Base-by-base conservation (phyloP, 2,113 vertebrate genomes). In the Oreochromis spilurus region DNA sequence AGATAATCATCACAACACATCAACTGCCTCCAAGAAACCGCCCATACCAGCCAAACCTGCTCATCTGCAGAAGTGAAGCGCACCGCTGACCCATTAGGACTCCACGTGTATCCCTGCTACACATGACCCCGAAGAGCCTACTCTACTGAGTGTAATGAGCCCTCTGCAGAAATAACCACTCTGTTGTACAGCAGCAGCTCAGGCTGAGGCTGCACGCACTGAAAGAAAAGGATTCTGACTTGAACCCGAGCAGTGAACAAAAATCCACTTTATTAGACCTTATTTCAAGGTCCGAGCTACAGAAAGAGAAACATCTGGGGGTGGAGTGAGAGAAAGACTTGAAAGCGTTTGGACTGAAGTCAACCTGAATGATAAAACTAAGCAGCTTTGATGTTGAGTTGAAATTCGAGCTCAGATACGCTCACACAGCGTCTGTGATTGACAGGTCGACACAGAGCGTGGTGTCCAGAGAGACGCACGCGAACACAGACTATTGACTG, bases 21-120 rank as follows among this genome's bases (percentile, higher is more conserved):
- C 34, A 7, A 81, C 84, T 2, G n/a, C 83, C 84, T 52, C 4
- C 84, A 40, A 31, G 70, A 95, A 91, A 86, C 93, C 94, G 2
- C 89, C 93, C 1, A 2, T 94, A 88, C 95, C 96, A 52, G 84
- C 31, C 54, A 95, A 94, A 93, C 94, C 95, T 11, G 87, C 88
- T 83, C 94, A 95, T 65, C 92, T 94, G 5, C 93, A 93, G 84
- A 90, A 34, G 17, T 48, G 80, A 54, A 52, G 79, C 72, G 7
- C 84, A 6, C 12, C 87, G 1, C 24, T 78, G 54, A 60, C 84
- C 70, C 87, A 84, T 70, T 92, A 88, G 60, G 57, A 55, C 81
- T 40, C n/a, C 16, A 14, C 5, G 29, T 54, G 83, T 34, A 5
- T 34, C 79, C 38, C 57, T 54, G 79, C 83, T 62, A 19, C 9